A percentile compares a stretch with the other conserved stretches of the same genome.
phyloP scores from a whole-genome alignment of 2,113 vertebrate species.

The Eleginops maclovinus region DNA sequence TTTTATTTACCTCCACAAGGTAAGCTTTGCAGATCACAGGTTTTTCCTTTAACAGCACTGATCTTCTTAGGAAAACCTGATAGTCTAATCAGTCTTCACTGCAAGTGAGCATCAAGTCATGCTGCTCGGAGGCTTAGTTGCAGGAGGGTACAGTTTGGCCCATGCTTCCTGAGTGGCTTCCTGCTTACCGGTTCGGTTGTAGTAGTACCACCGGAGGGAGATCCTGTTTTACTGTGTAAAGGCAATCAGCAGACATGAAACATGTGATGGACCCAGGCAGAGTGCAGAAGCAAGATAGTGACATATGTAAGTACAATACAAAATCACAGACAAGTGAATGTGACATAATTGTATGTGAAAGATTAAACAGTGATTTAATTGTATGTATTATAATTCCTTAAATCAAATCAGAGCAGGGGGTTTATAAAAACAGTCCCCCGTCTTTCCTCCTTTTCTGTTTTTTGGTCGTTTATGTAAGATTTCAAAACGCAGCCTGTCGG shows the following conservation, averaged over 20 bases:
- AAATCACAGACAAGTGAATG: not conserved
- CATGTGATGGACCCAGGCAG: not conserved
- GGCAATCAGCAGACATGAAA: not conserved
- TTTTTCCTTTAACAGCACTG: slow-evolving; percentile 16
- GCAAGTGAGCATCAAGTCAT: not conserved
- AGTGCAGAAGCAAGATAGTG: not conserved
- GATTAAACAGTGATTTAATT: not conserved
- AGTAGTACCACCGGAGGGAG: not conserved
- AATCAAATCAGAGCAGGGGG: not conserved
- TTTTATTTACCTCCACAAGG: slow-evolving; percentile 26
- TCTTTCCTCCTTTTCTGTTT: not conserved
- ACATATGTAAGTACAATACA: not conserved
- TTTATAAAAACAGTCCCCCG: too few relatives aligned
- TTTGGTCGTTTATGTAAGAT: not conserved
- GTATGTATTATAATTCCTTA: not conserved
- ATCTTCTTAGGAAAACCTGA: slow-evolving; percentile 20
- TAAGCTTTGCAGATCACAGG: slow-evolving; percentile 31
- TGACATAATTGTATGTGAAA: not conserved
- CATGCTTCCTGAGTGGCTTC: not conserved
- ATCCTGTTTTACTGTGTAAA: not conserved
- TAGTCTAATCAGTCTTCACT: not conserved
- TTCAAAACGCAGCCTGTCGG: slow-evolving; percentile 5
- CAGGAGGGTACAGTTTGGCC: not conserved
- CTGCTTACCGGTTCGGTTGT: not conserved
- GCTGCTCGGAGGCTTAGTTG: not conserved